A percentile compares a stretch with the other conserved stretches of the same genome.
These are phyloP conservation scores for Rhynchonema sp. DNA, from an alignment of 2,888 invertebrate genomes.

Conservation along the genomic window DNA sequence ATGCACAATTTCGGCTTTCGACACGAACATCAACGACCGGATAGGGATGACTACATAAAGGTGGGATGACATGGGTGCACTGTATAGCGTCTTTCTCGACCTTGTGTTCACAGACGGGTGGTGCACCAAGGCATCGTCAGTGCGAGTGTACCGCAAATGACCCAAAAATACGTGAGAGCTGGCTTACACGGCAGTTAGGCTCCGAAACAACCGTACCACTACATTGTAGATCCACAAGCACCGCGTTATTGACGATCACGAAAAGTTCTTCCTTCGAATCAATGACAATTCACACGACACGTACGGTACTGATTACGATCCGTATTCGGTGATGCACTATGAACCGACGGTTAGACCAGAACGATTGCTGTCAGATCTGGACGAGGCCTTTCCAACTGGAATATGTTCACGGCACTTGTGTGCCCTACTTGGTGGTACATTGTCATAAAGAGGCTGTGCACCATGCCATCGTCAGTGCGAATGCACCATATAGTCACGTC, in stretches of 20 bases:
- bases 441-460: too few species aligned
- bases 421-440: too few species aligned
- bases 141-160: too few species aligned
- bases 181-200: too few species aligned
- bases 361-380: too few species aligned
- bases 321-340: slow-evolving; percentile 2
- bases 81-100: not conserved
- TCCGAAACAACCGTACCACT: not conserved
- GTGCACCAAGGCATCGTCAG: too few species aligned
- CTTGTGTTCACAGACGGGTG: not conserved
- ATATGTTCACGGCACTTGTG: too few species aligned
- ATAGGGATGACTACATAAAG: not conserved
- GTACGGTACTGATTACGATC: not conserved
- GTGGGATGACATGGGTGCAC: not conserved
- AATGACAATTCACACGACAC: not conserved
- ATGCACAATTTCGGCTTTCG: slow-evolving; percentile 2
- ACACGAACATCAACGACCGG: slow-evolving; percentile 2
- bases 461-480: too few species aligned
- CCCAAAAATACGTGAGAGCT: too few species aligned
- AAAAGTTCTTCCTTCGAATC: not conserved
- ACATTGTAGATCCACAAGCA: not conserved
- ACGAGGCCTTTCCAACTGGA: too few species aligned
- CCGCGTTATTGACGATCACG: not conserved
- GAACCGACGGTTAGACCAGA: slow-evolving; percentile 18
- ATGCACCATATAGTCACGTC: too few species aligned